Evolutionary conservation across 1,140 invertebrate genomes (phyloP).

Genomic region (Drosophila lini): DNA sequence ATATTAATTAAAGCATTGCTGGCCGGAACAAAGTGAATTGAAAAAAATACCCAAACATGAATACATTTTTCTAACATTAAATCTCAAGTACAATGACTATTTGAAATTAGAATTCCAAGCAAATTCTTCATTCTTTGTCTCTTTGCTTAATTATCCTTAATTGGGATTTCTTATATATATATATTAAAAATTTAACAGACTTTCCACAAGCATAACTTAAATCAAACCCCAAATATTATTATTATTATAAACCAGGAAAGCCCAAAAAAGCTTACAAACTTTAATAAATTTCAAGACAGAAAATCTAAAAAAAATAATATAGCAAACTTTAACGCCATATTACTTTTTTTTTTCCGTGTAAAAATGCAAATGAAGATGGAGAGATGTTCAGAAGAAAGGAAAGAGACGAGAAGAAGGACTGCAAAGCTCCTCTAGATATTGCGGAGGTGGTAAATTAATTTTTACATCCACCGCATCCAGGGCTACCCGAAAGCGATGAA

Average conservation of each 20-base stretch:
- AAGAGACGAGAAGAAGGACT: too few relatives aligned
- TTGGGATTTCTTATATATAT: neutral
- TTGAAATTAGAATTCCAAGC: neutral
- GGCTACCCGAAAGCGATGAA: conserved; percentile 5
- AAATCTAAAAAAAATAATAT: too few relatives aligned
- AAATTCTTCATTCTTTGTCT: neutral
- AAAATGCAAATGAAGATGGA: conserved; percentile 30
- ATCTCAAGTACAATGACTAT: neutral
- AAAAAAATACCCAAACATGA: neutral
- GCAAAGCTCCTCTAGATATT: neutral
- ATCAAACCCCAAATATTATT: neutral
- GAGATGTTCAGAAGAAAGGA: conserved; percentile 5
- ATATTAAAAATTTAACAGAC: neutral
- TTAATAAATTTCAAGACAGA: too few relatives aligned
- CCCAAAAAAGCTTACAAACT: too few relatives aligned
- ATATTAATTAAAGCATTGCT: too few relatives aligned
- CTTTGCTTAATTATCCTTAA: neutral
- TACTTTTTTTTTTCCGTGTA: neutral
- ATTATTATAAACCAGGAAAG: neutral
- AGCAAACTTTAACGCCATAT: too few relatives aligned
- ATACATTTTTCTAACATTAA: neutral
- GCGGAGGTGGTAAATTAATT: conserved; percentile 43
- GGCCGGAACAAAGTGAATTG: neutral
- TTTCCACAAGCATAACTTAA: neutral
- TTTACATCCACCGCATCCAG: conserved; percentile 31